phyloP scores from a whole-genome alignment of 2,888 invertebrate genomes.

The Phengaris alcon region DNA sequence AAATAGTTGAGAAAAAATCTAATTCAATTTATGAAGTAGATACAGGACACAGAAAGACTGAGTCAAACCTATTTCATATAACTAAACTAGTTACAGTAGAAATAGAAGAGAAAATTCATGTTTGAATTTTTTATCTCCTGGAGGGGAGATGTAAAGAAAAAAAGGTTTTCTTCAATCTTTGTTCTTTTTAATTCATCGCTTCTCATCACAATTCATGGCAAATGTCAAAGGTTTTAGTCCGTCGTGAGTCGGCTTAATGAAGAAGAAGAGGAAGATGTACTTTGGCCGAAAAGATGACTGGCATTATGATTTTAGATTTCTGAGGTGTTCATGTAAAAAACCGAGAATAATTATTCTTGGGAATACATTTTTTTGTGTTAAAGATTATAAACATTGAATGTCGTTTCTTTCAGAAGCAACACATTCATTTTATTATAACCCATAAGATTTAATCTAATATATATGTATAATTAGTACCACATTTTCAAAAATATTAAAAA shows the following conservation, averaged over 20 bases:
- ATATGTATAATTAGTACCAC: too few species aligned
- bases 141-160: slow-evolving; percentile 25
- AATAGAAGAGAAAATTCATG: too few species aligned
- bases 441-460: not conserved
- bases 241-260: not conserved
- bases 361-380: slow-evolving; percentile 14
- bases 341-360: not conserved
- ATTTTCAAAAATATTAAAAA: too few species aligned
- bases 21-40: slow-evolving; percentile 32
- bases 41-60: slow-evolving; percentile 27
- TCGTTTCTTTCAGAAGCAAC: slow-evolving; percentile 16
- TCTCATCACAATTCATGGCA: slow-evolving; percentile 7
- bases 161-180: not conserved
- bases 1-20: slow-evolving; percentile 26
- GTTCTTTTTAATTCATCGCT: not conserved
- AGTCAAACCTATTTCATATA: slow-evolving; percentile 18
- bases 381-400: slow-evolving; percentile 15
- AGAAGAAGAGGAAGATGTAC: slow-evolving; percentile 5
- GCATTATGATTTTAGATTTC: slow-evolving; percentile 8
- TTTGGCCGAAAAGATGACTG: slow-evolving; percentile 19
- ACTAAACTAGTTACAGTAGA: slow-evolving; percentile 16
- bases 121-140: not conserved
- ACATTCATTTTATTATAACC: not conserved
- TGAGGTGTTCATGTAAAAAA: too few species aligned
- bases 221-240: not conserved